A percentile compares a stretch with the other conserved stretches of the same genome.
phyloP scores from a whole-genome alignment of 1,140 invertebrate species.

The Metaphire vulgaris region DNA sequence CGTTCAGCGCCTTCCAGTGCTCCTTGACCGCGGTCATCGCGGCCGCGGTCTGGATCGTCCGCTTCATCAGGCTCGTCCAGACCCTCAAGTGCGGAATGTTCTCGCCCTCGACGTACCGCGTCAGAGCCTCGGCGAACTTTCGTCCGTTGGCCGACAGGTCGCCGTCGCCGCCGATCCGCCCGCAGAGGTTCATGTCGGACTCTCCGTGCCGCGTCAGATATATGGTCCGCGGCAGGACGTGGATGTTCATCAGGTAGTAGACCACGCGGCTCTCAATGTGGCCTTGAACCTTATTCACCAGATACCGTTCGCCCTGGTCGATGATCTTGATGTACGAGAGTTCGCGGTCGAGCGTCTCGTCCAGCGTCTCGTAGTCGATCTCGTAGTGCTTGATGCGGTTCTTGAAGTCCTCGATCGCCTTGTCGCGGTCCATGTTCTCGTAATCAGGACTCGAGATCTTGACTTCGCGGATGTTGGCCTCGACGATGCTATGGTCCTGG shows the following conservation, averaged over 20 bases:
- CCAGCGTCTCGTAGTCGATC: conserved; percentile 77
- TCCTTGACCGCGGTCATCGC: conserved; percentile 82
- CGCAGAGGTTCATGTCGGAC: conserved; percentile 78
- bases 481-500: conserved; percentile 85
- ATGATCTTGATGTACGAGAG: conserved; percentile 89
- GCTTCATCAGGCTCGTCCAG: conserved; percentile 90
- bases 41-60: conserved; percentile 86
- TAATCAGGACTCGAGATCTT: conserved; percentile 99
- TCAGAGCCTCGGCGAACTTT: conserved; percentile 6
- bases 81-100: conserved; percentile 70
- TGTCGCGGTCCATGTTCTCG: conserved; percentile 63
- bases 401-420: conserved; percentile 80
- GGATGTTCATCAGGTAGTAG: conserved; percentile 97
- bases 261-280: conserved; percentile 93
- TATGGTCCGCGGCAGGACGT: conserved; percentile 89
- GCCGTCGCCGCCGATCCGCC: conserved; percentile 87
- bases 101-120: conserved; percentile 31
- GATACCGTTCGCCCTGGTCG: conserved; percentile 63
- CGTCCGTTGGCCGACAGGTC: conserved; percentile 71
- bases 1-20: conserved; percentile 85
- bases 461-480: conserved; percentile 95
- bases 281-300: conserved; percentile 51
- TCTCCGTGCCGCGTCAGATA: conserved; percentile 92
- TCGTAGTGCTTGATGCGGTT: conserved; percentile 88
- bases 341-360: conserved; percentile 59